Evolutionary conservation across 2,888 invertebrate genomes (phyloP).

Genomic region (Troides oblongomaculatus): DNA sequence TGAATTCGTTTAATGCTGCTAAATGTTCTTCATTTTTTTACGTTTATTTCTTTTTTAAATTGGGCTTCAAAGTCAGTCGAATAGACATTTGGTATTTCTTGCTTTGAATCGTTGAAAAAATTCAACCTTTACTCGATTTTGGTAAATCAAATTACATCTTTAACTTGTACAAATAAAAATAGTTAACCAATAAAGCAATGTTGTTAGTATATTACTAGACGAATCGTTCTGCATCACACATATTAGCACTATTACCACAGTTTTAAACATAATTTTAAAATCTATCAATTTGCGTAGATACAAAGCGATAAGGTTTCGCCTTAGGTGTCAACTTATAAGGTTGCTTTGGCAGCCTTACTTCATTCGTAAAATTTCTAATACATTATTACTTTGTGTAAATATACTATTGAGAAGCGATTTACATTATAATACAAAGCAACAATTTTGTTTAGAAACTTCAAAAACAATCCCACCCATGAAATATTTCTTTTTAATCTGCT

Average conservation of each 20-base stretch:
- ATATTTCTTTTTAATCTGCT: neutral
- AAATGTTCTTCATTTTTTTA: conserved; percentile 4
- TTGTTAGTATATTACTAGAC: too few relatives aligned
- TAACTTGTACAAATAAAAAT: too few relatives aligned
- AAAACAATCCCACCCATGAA: neutral
- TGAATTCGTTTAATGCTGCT: conserved; percentile 13
- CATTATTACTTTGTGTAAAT: neutral
- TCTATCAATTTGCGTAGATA: conserved; percentile 10
- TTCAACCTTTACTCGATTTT: too few relatives aligned
- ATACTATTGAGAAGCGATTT: too few relatives aligned
- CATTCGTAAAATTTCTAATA: conserved; percentile 15
- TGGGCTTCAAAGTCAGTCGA: neutral
- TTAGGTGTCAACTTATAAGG: conserved; percentile 26
- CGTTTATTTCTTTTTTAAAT: conserved; percentile 13
- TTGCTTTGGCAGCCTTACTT: conserved; percentile 17
- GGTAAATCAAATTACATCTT: too few relatives aligned
- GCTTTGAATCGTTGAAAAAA: too few relatives aligned
- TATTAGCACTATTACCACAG: neutral
- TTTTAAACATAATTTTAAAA: conserved; percentile 12
- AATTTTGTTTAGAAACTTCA: too few relatives aligned
- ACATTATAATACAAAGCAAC: too few relatives aligned
- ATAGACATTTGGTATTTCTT: too few relatives aligned
- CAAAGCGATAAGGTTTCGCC: conserved; percentile 23
- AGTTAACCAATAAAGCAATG: too few relatives aligned
- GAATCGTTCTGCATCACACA: neutral